phyloP scores from a whole-genome alignment of 2,888 invertebrate species.

The Trilocha varians region DNA sequence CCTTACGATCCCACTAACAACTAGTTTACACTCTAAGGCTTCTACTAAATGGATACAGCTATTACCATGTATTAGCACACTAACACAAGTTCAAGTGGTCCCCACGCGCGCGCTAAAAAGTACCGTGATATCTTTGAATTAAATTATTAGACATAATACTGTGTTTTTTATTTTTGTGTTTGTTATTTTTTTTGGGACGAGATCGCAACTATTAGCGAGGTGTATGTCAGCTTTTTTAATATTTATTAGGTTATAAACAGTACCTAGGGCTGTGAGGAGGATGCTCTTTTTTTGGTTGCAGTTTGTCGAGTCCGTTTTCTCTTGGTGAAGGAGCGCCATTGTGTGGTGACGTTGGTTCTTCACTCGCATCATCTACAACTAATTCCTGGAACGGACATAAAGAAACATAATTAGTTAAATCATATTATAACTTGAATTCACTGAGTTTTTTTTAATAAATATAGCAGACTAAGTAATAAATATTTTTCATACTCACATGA shows the following conservation, averaged over 20 bases:
- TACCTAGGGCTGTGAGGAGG: slow-evolving; percentile 79
- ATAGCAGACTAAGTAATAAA: neutral
- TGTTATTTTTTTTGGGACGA: too few species aligned
- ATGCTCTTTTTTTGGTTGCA: slow-evolving; percentile 83
- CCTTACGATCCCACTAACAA: slow-evolving; percentile 39
- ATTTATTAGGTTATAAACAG: too few species aligned
- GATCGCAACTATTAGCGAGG: too few species aligned
- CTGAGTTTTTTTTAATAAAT: neutral
- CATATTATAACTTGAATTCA: too few species aligned
- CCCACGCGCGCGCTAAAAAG: neutral
- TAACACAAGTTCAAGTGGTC: slow-evolving; percentile 29
- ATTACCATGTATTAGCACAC: slow-evolving; percentile 42
- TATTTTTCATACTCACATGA: slow-evolving; percentile 83
- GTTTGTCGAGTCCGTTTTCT: slow-evolving; percentile 88
- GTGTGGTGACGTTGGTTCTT: slow-evolving; percentile 89
- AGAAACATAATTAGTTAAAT: too few species aligned
- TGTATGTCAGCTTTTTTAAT: too few species aligned
- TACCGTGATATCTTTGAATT: neutral
- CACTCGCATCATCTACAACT: slow-evolving; percentile 95
- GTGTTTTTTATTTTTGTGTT: too few species aligned
- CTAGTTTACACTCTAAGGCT: slow-evolving; percentile 47
- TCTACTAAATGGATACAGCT: slow-evolving; percentile 60
- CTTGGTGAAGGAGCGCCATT: slow-evolving; percentile 92
- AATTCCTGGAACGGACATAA: slow-evolving; percentile 82
- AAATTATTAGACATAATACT: too few species aligned